These are phyloP conservation scores for Plestiodon gilberti DNA, from an alignment of 2,113 vertebrate species.

Conservation along the genomic window DNA sequence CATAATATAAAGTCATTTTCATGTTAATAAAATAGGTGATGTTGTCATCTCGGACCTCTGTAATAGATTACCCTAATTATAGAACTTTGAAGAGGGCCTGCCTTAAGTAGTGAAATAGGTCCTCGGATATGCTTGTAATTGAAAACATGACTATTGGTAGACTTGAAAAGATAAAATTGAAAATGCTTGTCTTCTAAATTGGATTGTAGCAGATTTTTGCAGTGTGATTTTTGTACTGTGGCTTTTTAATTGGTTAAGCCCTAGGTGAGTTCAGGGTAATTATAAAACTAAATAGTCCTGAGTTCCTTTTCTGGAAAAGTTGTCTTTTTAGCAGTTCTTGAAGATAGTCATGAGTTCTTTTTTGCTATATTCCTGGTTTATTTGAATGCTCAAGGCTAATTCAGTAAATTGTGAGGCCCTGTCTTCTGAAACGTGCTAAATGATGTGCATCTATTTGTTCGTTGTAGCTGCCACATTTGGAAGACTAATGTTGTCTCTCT, in stretches of 20 bases:
- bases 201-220: neutral
- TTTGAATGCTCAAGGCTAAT: neutral
- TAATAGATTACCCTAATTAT: neutral
- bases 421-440: neutral
- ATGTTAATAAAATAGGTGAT: neutral
- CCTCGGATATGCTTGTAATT: neutral
- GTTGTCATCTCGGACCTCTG: neutral
- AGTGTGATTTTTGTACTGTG: neutral
- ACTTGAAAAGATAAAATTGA: neutral
- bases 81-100: neutral
- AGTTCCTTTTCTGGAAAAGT: neutral
- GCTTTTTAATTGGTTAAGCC: neutral
- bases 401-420: neutral
- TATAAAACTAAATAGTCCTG: neutral
- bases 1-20: neutral
- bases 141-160: neutral
- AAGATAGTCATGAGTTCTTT: neutral
- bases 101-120: neutral
- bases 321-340: neutral
- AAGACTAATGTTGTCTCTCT: conserved; percentile 45
- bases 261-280: neutral
- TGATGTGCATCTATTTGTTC: neutral
- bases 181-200: neutral
- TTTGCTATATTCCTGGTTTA: neutral
- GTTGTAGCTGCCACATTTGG: neutral